Base-by-base conservation (phyloP, 2,113 vertebrate species). In the Planiliza haematocheilus region DNA sequence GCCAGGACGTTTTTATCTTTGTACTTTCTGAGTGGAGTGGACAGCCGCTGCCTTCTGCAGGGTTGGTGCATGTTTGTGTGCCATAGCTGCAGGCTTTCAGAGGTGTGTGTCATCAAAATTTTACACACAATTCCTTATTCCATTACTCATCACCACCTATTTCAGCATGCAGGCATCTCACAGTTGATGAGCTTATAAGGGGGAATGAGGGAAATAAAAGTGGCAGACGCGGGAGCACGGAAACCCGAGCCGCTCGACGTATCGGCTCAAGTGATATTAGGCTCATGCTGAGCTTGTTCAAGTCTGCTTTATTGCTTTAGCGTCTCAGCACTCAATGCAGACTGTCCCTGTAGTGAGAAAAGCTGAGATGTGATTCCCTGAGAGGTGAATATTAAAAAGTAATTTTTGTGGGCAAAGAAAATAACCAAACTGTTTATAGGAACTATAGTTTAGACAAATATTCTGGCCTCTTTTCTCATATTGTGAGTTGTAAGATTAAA, bases 281-380 rank as follows among this genome's bases (percentile, higher is more conserved):
- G 76, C 58, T 85, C 88, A 79, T 21, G 86, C 88, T 84, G 85
- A 88, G 89, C 83, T 87, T 60, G 79, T 88, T 86, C 77, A 63
- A 60, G 48, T 71, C 77, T 51, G 66, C 68, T 75, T 89, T 88
- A 91, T 91, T 87, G 80, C 82, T 86, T 82, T 17, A 42, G 60
- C 78, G 67, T 53, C 55, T 51, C 59, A 2, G 71, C 17, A 50
- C 53, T 60, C 56, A 7, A 8, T 20, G 65, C 37, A 70, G 68
- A 58, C 20, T 49, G 70, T 69, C 63, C 57, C 63, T 10, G 39
- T 6, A n/a, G 74, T 58, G 63, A 77, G 60, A 17, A 53, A 73
- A 39, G 18, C 17, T 10, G 5, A 10, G 48, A 75, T 21, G 63
- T 7, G 34, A 73, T 56, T 69, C 74, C 58, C 66, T 16, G 16